Base-by-base conservation (phyloP, 2,797 vertebrate species). In the Danio aesculapii region DNA sequence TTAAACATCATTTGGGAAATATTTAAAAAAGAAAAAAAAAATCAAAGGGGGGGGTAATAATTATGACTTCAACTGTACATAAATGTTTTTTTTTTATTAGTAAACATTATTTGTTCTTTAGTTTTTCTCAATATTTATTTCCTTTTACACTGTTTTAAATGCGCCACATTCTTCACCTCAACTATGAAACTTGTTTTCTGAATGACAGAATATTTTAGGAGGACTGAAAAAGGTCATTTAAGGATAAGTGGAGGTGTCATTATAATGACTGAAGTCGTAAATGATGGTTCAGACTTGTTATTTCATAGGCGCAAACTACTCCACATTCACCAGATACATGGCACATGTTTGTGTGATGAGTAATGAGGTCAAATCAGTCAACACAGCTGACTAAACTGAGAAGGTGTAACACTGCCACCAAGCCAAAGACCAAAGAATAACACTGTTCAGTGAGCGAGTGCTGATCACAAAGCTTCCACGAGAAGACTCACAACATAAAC, bases 381-480 rank as follows among this genome's bases (percentile, higher is more conserved):
- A 61, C 1, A 0, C 8, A 21, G 39, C 8, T 13, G 4, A 3
- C 43, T 57, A 30, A 30, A 30, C 46, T 16, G 9, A 59, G 11
- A 53, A 53, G 43, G 67, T 8, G 47, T 44, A 62, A 73, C 12
- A 72, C 69, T 73, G 78, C 69, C 78, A 72, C 78, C 78, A 17
- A 57, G 69, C 67, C 39, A 44, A 71, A 53, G 44, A 3, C 30
- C 14, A 6, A 21, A 11, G 44, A 71, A 79, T 5, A 44, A n/a
- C 77, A 44, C 8, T 10, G 21, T 47, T 21, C 9, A 14, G 46
- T 13, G 58, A 50, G 5, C 17, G 16, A 49, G 7, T 12, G n/a
- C 19, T 43, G 41, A 44, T 21, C 4, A 58, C 7, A 14, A 68
- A 21, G n/a, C 44, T 7, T 67, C 6, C 11, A 46, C 5, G 5